Percentiles rank a stretch among this genome's conserved stretches.
These are phyloP conservation scores for Cheilosia pagana DNA, from an alignment of 2,888 invertebrate species.

Conservation along the genomic window DNA sequence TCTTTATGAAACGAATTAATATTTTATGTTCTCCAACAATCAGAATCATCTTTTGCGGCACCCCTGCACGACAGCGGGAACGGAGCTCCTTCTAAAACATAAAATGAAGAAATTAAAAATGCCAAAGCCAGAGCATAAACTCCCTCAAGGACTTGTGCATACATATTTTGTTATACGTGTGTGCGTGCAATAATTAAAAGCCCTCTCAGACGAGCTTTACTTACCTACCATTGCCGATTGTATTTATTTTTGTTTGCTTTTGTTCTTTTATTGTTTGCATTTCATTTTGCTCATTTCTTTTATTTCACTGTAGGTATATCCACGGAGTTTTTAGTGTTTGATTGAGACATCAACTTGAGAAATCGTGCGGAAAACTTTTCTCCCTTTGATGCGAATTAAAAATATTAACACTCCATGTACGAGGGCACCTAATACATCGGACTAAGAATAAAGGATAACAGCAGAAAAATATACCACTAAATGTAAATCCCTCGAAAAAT, in stretches of 20 bases:
- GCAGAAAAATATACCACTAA: constrained; percentile 15
- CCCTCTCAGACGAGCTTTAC: constrained; percentile 2
- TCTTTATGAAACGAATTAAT: background rate
- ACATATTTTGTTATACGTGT: background rate
- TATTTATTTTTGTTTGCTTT: constrained; percentile 15
- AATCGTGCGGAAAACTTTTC: constrained; percentile 20
- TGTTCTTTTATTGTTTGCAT: background rate
- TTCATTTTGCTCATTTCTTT: constrained; percentile 9
- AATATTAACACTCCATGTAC: constrained; percentile 45
- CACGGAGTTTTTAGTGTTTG: background rate
- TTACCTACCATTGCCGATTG: background rate
- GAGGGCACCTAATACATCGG: constrained; percentile 9
- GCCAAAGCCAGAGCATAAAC: background rate
- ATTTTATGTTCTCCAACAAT: background rate
- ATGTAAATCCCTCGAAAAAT: constrained; percentile 29
- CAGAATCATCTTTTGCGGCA: constrained; percentile 4
- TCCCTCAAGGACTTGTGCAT: background rate
- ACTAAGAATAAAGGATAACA: constrained; percentile 47
- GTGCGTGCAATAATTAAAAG: constrained; percentile 31
- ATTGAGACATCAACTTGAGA: background rate
- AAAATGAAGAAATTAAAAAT: background rate
- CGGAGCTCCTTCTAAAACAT: background rate
- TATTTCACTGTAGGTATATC: background rate
- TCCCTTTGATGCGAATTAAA: constrained; percentile 38
- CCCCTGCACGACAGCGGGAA: background rate